phyloP scores from a whole-genome alignment of 2,113 vertebrate species.

The Anguilla rostrata region DNA sequence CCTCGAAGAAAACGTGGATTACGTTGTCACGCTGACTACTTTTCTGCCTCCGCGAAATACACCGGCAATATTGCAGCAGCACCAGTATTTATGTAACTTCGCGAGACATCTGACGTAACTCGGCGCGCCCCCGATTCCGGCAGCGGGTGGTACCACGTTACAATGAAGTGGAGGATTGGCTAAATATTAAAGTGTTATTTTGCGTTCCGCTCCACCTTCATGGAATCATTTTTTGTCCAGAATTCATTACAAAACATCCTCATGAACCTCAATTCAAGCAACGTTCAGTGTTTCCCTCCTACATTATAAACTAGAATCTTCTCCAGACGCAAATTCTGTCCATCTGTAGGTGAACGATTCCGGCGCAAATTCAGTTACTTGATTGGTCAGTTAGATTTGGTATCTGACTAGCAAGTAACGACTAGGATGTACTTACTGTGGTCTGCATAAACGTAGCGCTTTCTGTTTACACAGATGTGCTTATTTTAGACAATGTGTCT shows the following conservation, averaged over 20 bases:
- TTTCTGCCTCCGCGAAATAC: neutral
- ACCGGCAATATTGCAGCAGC: conserved; percentile 44
- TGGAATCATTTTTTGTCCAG: neutral
- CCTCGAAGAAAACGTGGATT: neutral
- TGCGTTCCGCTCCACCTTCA: neutral
- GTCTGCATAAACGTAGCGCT: neutral
- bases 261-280: neutral
- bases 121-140: conserved; percentile 4
- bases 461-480: too few species aligned
- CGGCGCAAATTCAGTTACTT: neutral
- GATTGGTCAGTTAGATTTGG: neutral
- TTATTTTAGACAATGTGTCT: neutral
- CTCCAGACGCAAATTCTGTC: neutral
- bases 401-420: neutral
- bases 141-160: conserved; percentile 43
- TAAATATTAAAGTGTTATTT: neutral
- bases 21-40: too few species aligned
- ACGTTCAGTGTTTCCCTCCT: neutral
- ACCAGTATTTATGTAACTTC: conserved; percentile 52
- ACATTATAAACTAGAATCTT: neutral
- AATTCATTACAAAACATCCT: neutral
- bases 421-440: neutral
- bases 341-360: neutral
- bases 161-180: neutral
- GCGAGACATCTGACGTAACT: conserved; percentile 45